These are phyloP conservation scores for Zophobas atratus DNA, from an alignment of 1,140 invertebrate species.

Conservation along the genomic window DNA sequence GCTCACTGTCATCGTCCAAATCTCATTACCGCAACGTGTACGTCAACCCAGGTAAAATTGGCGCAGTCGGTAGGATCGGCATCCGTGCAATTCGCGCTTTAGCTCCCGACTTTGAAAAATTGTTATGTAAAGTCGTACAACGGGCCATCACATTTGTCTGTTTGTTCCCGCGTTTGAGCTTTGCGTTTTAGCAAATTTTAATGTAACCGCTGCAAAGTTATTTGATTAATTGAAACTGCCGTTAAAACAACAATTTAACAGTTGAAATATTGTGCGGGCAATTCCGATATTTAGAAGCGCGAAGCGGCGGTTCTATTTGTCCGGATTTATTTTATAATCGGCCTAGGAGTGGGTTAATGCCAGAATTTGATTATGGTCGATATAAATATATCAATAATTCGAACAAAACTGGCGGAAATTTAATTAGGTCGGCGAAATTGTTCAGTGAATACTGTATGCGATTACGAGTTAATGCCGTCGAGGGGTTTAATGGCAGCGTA, in stretches of 20 bases:
- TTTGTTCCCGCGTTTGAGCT: background rate
- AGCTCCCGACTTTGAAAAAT: background rate
- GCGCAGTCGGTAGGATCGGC: no score
- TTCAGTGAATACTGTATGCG: conserved; percentile 12
- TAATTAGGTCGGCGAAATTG: conserved; percentile 27
- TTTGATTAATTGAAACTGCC: conserved; percentile 29
- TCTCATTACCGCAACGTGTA: no score
- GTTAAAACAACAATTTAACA: conserved; percentile 36
- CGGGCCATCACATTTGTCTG: background rate
- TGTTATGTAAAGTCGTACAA: background rate
- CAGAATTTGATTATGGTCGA: background rate
- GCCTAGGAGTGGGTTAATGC: background rate
- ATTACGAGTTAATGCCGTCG: conserved; percentile 22
- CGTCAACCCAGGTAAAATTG: no score
- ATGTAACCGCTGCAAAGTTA: conserved; percentile 20
- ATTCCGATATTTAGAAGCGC: conserved; percentile 14
- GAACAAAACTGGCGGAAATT: conserved; percentile 16
- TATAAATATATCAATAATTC: conserved; percentile 21
- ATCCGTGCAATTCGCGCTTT: no score
- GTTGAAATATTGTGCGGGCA: conserved; percentile 11
- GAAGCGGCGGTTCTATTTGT: conserved; percentile 11
- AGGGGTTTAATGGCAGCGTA: background rate
- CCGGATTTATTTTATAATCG: conserved; percentile 8
- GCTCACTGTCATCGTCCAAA: no score
- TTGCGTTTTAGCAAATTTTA: conserved; percentile 14